These are phyloP conservation scores for Bergia puertoricense DNA, from an alignment of 92 coral and sea anemone genomes.

Conservation along the genomic window DNA sequence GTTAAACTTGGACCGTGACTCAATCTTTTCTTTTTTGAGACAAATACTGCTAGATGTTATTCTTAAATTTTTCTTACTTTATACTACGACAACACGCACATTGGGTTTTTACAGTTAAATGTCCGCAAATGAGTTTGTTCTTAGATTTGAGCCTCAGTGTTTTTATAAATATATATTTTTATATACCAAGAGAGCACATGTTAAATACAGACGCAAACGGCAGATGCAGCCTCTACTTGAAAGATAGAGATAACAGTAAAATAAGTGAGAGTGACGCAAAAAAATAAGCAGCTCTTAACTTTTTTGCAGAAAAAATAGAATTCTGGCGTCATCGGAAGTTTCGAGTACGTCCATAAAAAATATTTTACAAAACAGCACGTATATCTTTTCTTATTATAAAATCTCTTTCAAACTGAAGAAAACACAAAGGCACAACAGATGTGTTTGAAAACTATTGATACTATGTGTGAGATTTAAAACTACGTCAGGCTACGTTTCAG, in stretches of 20 bases:
- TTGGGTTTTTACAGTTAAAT: no score
- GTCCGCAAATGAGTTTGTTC: neutral
- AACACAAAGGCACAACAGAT: neutral
- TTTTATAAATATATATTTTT: no score
- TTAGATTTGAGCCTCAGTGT: neutral
- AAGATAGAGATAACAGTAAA: neutral
- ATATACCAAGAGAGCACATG: neutral
- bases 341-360: neutral
- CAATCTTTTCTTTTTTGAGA: neutral
- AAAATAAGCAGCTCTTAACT: neutral
- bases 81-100: neutral
- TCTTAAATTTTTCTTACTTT: neutral
- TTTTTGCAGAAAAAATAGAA: neutral
- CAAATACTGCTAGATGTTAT: neutral
- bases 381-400: no score
- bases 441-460: neutral
- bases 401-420: no score
- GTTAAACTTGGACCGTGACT: neutral
- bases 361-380: neutral
- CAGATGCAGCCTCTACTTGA: neutral
- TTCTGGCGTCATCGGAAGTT: neutral
- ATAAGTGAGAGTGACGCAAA: conserved; percentile 1
- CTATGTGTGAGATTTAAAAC: no score
- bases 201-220: neutral
- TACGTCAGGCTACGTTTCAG: no score